phyloP scores from a whole-genome alignment of 2,888 invertebrate species.

The Diloba caeruleocephala region DNA sequence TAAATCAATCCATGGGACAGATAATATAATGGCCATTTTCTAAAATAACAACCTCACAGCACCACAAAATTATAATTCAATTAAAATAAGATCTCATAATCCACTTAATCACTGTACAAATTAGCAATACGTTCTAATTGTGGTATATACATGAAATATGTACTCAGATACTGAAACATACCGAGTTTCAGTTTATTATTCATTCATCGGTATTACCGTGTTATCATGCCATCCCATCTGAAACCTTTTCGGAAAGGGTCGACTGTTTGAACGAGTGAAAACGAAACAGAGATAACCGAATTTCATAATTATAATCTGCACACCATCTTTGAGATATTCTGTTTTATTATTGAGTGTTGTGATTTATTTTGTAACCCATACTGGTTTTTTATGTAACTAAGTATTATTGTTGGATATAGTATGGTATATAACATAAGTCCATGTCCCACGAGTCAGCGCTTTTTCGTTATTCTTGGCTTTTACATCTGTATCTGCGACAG shows the following conservation, averaged over 20 bases:
- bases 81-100: neutral
- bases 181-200: conserved; percentile 31
- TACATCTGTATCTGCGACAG: no score
- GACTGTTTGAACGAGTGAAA: conserved; percentile 22
- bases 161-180: conserved; percentile 23
- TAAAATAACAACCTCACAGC: no score
- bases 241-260: conserved; percentile 36
- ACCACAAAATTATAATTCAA: no score
- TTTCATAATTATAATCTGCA: conserved; percentile 39
- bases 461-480: no score
- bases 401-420: no score
- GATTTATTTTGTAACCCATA: conserved; percentile 2
- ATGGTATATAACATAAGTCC: no score
- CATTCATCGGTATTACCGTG: conserved; percentile 19
- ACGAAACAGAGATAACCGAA: conserved; percentile 29
- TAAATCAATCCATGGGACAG: no score
- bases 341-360: conserved; percentile 8
- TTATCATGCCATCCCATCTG: conserved; percentile 43
- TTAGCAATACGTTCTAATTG: conserved; percentile 32
- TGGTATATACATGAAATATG: conserved; percentile 20
- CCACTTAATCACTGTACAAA: conserved; percentile 4
- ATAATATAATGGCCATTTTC: no score
- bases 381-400: no score
- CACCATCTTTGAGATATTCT: conserved; percentile 17
- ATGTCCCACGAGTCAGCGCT: no score